These are phyloP conservation scores for Auanema freiburgensis DNA, from an alignment of 2,888 invertebrate genomes.

Conservation along the genomic window DNA sequence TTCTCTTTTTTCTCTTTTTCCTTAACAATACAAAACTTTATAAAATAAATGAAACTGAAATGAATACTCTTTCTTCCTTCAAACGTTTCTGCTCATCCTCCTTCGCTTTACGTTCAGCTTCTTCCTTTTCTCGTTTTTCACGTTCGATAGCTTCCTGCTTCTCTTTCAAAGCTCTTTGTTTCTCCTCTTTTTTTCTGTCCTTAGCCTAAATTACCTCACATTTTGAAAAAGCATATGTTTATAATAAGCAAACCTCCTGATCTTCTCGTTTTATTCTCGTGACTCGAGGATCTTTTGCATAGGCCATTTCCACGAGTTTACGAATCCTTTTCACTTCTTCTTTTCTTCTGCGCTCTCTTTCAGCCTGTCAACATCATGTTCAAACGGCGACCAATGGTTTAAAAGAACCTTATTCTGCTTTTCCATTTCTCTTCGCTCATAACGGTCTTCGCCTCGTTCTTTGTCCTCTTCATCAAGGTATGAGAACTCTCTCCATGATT, in stretches of 20 bases:
- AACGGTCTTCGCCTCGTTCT: constrained; percentile 90
- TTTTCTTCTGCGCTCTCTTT: constrained; percentile 88
- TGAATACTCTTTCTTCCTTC: constrained; percentile 22
- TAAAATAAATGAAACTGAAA: neutral
- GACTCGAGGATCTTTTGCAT: constrained; percentile 90
- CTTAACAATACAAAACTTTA: constrained; percentile 9
- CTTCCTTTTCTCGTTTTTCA: constrained; percentile 45
- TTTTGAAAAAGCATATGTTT: neutral
- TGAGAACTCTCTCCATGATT: constrained; percentile 96
- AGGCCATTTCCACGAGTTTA: constrained; percentile 87
- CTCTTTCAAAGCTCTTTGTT: constrained; percentile 24
- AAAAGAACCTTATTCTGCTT: constrained; percentile 83
- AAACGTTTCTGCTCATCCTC: constrained; percentile 34
- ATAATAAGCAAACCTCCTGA: constrained; percentile 74
- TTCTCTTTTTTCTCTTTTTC: constrained; percentile 60
- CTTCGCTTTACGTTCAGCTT: constrained; percentile 40
- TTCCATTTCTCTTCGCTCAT: constrained; percentile 95
- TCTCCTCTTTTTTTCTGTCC: constrained; percentile 40
- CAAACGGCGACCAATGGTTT: neutral
- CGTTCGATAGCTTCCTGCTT: constrained; percentile 39
- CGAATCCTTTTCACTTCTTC: constrained; percentile 93
- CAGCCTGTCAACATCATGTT: constrained; percentile 67
- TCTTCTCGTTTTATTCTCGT: constrained; percentile 89
- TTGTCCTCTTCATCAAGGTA: constrained; percentile 98
- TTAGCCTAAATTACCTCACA: constrained; percentile 33